Evolutionary conservation across 2,888 invertebrate genomes (phyloP).

Genomic region (Drosophila niveifrons): DNA sequence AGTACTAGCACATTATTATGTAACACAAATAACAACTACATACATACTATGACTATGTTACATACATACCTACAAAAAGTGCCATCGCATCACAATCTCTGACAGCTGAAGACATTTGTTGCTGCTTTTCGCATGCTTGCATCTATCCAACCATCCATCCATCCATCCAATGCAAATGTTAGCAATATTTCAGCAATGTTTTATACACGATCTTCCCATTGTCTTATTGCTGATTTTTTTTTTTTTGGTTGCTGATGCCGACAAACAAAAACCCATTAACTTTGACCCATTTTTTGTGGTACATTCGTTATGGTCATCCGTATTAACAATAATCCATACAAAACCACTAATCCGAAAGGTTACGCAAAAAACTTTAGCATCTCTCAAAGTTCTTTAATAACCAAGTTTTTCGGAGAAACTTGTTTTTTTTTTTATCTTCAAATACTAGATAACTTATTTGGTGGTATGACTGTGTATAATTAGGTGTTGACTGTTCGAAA

Average conservation of each 20-base stretch:
- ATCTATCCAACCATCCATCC: slow-evolving; percentile 8
- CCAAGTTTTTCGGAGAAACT: neutral
- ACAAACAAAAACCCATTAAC: slow-evolving; percentile 56
- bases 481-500: slow-evolving; percentile 33
- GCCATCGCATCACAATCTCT: slow-evolving; percentile 16
- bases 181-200: slow-evolving; percentile 1
- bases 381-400: neutral
- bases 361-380: neutral
- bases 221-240: slow-evolving; percentile 1
- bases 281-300: slow-evolving; percentile 49
- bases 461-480: slow-evolving; percentile 21
- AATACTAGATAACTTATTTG: slow-evolving; percentile 1
- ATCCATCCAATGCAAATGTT: slow-evolving; percentile 16
- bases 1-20: slow-evolving; percentile 38
- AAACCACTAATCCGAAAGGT: neutral
- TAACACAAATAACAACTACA: slow-evolving; percentile 46
- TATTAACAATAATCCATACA: slow-evolving; percentile 20
- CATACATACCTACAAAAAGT: neutral
- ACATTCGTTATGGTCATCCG: slow-evolving; percentile 20
- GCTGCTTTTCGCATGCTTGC: slow-evolving; percentile 12
- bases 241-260: slow-evolving; percentile 7
- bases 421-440: neutral
- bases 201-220: slow-evolving; percentile 10
- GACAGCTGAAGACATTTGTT: slow-evolving; percentile 9
- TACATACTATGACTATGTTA: too few species aligned